Conservation (phyloP, 2,797 vertebrate species). For the Pteronotus mesoamericanus region DNA sequence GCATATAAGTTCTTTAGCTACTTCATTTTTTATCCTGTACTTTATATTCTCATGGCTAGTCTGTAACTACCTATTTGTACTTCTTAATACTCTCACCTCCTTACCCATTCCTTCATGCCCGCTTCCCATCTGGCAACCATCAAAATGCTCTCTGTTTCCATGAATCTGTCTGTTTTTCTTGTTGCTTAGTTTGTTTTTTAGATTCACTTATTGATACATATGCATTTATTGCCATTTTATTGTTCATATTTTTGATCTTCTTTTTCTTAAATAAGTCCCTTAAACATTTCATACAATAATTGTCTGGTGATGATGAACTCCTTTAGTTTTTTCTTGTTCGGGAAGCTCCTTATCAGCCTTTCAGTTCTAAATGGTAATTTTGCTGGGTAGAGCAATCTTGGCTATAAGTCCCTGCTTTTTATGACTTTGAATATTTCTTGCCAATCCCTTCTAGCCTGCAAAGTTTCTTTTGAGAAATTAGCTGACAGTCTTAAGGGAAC, state of each 20-base stretch:
- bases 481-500: not conserved
- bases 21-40: not conserved
- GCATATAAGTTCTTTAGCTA: not conserved
- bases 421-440: not conserved
- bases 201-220: not conserved
- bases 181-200: not conserved
- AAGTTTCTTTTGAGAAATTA: not conserved
- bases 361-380: not conserved
- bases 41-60: not conserved
- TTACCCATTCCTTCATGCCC: not conserved
- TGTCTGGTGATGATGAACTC: not conserved
- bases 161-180: not conserved
- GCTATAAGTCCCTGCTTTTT: not conserved
- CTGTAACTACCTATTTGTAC: not conserved
- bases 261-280: not conserved
- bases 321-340: not conserved
- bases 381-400: not conserved
- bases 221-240: not conserved
- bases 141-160: not conserved
- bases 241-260: not conserved
- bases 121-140: not conserved
- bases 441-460: not conserved
- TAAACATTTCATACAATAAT: not conserved
- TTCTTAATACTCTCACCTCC: not conserved
- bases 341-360: not conserved